Evolutionary conservation across 2,797 vertebrate genomes (phyloP).

Genomic region (Micromesistius poutassou): DNA sequence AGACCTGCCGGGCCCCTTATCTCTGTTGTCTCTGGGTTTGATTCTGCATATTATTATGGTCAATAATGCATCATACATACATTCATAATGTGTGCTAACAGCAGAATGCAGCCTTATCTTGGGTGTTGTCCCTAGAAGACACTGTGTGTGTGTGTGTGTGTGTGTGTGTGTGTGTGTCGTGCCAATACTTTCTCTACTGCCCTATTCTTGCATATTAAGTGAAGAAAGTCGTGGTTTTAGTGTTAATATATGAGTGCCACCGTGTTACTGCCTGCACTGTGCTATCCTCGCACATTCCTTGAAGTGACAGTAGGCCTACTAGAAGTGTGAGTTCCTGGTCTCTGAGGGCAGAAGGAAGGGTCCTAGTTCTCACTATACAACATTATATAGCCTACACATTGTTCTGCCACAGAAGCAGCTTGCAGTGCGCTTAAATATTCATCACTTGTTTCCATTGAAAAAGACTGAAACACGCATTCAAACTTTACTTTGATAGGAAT

Average conservation of each 20-base stretch:
- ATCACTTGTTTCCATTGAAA: constrained; percentile 52
- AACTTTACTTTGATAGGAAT: constrained; percentile 65
- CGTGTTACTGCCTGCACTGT: neutral
- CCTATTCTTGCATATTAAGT: neutral
- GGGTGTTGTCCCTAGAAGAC: neutral
- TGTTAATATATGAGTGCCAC: neutral
- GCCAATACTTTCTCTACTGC: neutral
- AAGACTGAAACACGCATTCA: constrained; percentile 53
- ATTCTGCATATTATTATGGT: neutral
- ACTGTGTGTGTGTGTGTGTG: no score
- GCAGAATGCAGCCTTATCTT: neutral
- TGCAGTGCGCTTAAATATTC: constrained; percentile 47
- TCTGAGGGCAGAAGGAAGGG: neutral
- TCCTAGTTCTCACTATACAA: constrained; percentile 15
- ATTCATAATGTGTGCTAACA: neutral
- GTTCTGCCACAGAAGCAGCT: constrained; percentile 46
- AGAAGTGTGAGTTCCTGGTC: neutral
- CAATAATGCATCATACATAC: neutral
- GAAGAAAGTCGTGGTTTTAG: neutral
- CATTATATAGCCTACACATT: no score
- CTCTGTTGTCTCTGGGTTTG: neutral
- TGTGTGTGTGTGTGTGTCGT: neutral
- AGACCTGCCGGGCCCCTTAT: neutral
- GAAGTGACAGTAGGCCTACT: neutral
- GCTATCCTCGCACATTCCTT: neutral